Evolutionary conservation across 2,113 vertebrate genomes (phyloP).

Genomic region (Ophthalmolycus amberensis): DNA sequence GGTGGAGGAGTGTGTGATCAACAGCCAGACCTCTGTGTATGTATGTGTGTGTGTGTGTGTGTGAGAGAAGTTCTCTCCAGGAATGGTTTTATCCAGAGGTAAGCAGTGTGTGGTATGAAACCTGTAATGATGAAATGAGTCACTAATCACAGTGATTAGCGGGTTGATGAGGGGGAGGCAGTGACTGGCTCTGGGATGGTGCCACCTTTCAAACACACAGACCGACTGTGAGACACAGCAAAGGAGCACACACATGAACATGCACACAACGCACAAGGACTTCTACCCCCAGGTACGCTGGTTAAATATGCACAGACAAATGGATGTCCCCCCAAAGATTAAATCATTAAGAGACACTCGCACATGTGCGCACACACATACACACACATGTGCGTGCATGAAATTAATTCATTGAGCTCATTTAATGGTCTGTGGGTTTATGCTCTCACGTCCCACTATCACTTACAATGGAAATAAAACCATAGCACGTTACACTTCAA

Average conservation of each 20-base stretch:
- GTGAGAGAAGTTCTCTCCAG: conserved; percentile 33
- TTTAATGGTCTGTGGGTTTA: conserved; percentile 75
- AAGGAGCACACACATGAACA: conserved; percentile 14
- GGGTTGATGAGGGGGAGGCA: conserved; percentile 48
- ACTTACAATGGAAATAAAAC: conserved; percentile 73
- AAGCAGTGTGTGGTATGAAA: conserved; percentile 66
- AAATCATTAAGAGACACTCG: conserved; percentile 26
- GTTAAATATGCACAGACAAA: conserved; percentile 39
- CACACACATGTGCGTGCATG: conserved; percentile 42
- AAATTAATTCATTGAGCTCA: conserved; percentile 69
- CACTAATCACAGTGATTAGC: conserved; percentile 80
- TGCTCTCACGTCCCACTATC: conserved; percentile 71
- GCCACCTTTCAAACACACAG: conserved; percentile 19
- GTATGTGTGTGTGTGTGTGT: conserved; percentile 23
- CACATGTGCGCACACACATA: background rate
- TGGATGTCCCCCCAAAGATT: conserved; percentile 42
- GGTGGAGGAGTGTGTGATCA: conserved; percentile 73
- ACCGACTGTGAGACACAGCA: conserved; percentile 28
- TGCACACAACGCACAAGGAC: background rate
- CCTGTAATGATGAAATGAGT: conserved; percentile 76
- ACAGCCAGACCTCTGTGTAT: conserved; percentile 49
- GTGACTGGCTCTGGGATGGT: conserved; percentile 26
- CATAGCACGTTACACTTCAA: conserved; percentile 74
- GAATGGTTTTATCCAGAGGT: conserved; percentile 40
- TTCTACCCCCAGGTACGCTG: background rate